Base-by-base conservation (phyloP, 1,140 invertebrate genomes). In the Luehdorfia chinensis region DNA sequence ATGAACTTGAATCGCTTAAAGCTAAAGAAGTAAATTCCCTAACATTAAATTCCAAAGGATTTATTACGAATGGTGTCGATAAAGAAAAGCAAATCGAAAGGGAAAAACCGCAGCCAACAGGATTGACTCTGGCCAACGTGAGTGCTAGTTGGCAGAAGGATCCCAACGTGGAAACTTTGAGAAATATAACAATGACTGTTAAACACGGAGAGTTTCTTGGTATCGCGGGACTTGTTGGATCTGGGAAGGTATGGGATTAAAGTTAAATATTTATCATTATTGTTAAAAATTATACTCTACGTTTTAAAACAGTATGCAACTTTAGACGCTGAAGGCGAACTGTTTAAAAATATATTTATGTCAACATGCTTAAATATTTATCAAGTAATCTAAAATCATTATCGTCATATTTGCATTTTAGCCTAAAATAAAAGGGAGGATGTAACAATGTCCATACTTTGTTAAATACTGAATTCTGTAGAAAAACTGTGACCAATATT, bases 161-260 rank as follows among this genome's bases (percentile, higher is more conserved):
- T 50, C 80, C 87, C 4, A 92, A 90, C 15, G 87, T 89, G 2
- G 79, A 89, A 48, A 91, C 90, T 0, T 67, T 93, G n/a, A 87
- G 87, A 32, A 88, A 93, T 48, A 87, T 95, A 8, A 89, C 84
- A 28, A 58, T 94, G 7, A 84, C 80, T 1, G 87, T 92, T 0
- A 74, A 85, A 50, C 79, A 89, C 3, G 92, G 93, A 2, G 88
- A 94, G 70, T 87, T 95, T 23, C 75, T 92, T 31, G 92, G 92
- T 6, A 75, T 96, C 1, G 91, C 95, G 19, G 95, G 95, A 30
- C 85, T 92, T 23, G 94, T 96, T 14, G 94, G 94, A 21, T 87
- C 92, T 37, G 94, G 94, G 60, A 96, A 94, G 88, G 92, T 93
- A 81, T n/a, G n/a, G n/a, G n/a, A n/a, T n/a, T n/a, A n/a, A n/a